A percentile compares a stretch with the other conserved stretches of the same genome.
Evolutionary conservation across 2,888 invertebrate genomes (phyloP).

Genomic region (Aelia acuminata): DNA sequence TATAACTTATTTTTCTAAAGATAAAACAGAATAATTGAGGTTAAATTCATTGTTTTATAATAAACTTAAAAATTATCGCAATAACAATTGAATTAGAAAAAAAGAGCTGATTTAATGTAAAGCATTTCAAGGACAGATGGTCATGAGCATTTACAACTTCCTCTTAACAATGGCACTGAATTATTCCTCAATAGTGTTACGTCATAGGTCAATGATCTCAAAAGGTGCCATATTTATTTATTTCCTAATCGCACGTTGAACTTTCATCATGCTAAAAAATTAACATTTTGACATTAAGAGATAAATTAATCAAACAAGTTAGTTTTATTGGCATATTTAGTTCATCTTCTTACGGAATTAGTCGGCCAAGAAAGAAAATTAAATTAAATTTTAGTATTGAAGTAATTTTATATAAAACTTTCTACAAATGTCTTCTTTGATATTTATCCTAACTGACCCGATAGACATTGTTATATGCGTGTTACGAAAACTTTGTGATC

Average conservation of each 20-base stretch:
- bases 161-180: neutral
- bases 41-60: neutral
- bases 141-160: constrained; percentile 22
- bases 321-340: neutral
- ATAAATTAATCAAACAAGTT: neutral
- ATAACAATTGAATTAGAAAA: neutral
- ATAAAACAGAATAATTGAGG: neutral
- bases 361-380: neutral
- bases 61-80: neutral
- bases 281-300: neutral
- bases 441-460: no score
- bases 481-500: no score
- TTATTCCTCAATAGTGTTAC: constrained; percentile 23
- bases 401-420: no score
- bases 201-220: neutral
- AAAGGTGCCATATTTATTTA: constrained; percentile 9
- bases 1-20: neutral
- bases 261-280: neutral
- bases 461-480: no score
- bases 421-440: no score
- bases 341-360: neutral
- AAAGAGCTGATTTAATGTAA: neutral
- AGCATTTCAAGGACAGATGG: neutral
- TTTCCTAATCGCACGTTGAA: neutral
- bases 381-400: no score